Evolutionary conservation across 30 jellyfish, hydroid and myxozoan species (phyloP).

Genomic region (Phacellophora camtschatica): DNA sequence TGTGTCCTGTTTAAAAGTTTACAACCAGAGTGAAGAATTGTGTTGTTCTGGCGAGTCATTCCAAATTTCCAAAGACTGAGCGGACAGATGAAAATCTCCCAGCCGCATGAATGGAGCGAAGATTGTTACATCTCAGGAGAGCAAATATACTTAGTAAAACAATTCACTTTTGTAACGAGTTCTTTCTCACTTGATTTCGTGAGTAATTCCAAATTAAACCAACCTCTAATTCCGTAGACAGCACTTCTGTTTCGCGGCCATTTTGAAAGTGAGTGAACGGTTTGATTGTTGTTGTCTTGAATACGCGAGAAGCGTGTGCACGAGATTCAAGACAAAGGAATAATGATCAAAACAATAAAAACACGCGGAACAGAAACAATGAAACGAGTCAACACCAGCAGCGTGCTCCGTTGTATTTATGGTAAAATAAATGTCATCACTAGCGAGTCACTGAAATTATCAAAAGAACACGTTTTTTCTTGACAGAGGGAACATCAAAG

Average conservation of each 20-base stretch:
- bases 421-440: background rate
- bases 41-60: constrained; percentile 61
- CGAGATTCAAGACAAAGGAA: constrained; percentile 36
- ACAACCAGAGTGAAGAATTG: constrained; percentile 62
- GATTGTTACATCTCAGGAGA: constrained; percentile 34
- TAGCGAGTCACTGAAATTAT: too few relatives aligned
- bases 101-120: constrained; percentile 45
- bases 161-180: background rate
- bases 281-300: constrained; percentile 58
- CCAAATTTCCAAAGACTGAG: constrained; percentile 41
- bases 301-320: constrained; percentile 67
- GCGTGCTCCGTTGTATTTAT: constrained; percentile 21
- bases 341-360: constrained; percentile 20
- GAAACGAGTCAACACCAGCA: constrained; percentile 71
- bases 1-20: constrained; percentile 34
- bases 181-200: background rate
- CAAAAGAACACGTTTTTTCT: background rate
- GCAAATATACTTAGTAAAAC: background rate
- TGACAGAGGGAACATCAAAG: background rate
- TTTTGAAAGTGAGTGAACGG: constrained; percentile 51
- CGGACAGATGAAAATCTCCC: constrained; percentile 25
- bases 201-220: background rate
- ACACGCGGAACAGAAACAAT: constrained; percentile 61
- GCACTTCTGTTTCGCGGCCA: constrained; percentile 40
- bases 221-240: background rate